Evolutionary conservation across 2,888 invertebrate species (phyloP).

Genomic region (Drosophila prolongata): DNA sequence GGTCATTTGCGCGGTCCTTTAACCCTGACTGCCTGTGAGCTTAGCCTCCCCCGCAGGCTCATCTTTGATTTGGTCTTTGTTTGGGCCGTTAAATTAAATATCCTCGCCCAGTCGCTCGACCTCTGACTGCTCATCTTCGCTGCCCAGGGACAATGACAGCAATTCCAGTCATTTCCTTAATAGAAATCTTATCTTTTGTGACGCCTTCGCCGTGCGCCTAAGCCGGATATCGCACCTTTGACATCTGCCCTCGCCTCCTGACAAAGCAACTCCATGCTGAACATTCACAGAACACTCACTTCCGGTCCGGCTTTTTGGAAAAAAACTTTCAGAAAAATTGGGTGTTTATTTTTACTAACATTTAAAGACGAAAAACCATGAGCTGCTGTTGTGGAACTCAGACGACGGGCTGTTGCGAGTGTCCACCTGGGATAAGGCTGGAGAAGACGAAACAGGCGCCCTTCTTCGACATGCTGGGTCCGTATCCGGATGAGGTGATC

Average conservation of each 20-base stretch:
- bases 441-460: slow-evolving; percentile 42
- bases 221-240: slow-evolving; percentile 80
- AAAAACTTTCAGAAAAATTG: slow-evolving; percentile 12
- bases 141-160: slow-evolving; percentile 70
- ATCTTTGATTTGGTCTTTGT: slow-evolving; percentile 61
- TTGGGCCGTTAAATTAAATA: slow-evolving; percentile 80
- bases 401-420: neutral
- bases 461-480: slow-evolving; percentile 57
- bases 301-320: slow-evolving; percentile 7
- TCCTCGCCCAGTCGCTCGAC: slow-evolving; percentile 54
- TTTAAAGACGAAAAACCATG: slow-evolving; percentile 14
- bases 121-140: slow-evolving; percentile 41
- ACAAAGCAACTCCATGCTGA: slow-evolving; percentile 14
- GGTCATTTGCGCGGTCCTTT: slow-evolving; percentile 68
- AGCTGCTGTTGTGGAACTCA: neutral
- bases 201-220: slow-evolving; percentile 53
- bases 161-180: slow-evolving; percentile 84
- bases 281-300: slow-evolving; percentile 17
- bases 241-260: slow-evolving; percentile 56
- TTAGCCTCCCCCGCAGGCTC: slow-evolving; percentile 13
- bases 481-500: slow-evolving; percentile 80
- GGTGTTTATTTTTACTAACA: slow-evolving; percentile 8
- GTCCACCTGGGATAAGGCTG: neutral
- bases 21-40: slow-evolving; percentile 9
- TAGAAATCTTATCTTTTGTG: slow-evolving; percentile 84